Percentiles rank a stretch among this genome's conserved stretches.
phyloP scores from a whole-genome alignment of 2,113 vertebrate species.

The Ictalurus furcatus region DNA sequence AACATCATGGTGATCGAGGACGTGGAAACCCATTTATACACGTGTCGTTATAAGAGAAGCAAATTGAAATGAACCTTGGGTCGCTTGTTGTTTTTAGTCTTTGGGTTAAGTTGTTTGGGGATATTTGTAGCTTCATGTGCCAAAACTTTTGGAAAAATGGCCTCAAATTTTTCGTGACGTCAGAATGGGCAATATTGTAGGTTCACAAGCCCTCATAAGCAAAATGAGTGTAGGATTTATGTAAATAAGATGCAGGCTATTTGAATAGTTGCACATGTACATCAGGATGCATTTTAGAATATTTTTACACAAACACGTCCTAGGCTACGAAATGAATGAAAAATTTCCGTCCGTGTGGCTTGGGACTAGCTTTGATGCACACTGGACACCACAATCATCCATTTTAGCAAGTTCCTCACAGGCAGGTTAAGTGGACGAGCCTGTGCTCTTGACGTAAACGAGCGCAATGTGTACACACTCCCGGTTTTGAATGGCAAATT shows the following conservation, averaged over 20 bases:
- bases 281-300: not conserved
- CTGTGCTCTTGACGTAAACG: constrained; percentile 18
- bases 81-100: not conserved
- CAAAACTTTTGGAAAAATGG: not conserved
- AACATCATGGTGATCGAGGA: not conserved
- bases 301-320: not conserved
- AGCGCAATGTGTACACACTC: constrained; percentile 22
- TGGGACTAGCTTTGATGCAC: not conserved
- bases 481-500: constrained; percentile 56
- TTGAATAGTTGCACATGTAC: not conserved
- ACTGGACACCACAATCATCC: not conserved
- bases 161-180: not conserved
- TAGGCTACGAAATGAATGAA: not conserved
- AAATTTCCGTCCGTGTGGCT: not conserved
- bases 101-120: not conserved
- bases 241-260: constrained; percentile 24
- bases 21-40: not conserved
- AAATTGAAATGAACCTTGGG: not conserved
- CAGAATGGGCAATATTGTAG: not conserved
- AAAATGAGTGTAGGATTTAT: constrained; percentile 2
- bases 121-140: not conserved
- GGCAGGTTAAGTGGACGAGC: not conserved
- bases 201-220: not conserved
- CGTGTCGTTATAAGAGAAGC: not conserved
- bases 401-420: not conserved